These are phyloP conservation scores for Danaus plexippus DNA, from an alignment of 1,140 invertebrate genomes.

Conservation along the genomic window DNA sequence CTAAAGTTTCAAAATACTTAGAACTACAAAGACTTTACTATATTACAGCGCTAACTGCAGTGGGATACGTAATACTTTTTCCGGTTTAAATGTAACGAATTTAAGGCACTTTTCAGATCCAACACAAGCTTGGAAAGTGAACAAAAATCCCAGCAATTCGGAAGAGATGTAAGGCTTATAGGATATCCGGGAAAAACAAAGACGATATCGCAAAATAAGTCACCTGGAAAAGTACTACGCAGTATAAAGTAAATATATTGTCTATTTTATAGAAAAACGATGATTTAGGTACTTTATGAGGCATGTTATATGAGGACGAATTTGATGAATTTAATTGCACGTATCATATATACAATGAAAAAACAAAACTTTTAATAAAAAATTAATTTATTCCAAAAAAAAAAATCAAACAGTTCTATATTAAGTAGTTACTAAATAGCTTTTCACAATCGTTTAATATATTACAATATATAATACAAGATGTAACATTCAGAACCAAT, in stretches of 20 bases:
- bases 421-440: conserved; percentile 39
- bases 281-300: too few relatives aligned
- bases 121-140: conserved; percentile 32
- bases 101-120: background rate
- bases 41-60: too few relatives aligned
- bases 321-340: too few relatives aligned
- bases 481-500: conserved; percentile 38
- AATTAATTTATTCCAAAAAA: conserved; percentile 52
- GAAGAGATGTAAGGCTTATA: conserved; percentile 26
- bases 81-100: too few relatives aligned
- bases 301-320: too few relatives aligned
- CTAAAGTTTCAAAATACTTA: too few relatives aligned
- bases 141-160: conserved; percentile 33
- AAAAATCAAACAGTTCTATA: conserved; percentile 53
- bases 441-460: conserved; percentile 36
- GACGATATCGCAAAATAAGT: conserved; percentile 31
- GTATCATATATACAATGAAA: background rate
- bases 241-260: conserved; percentile 1
- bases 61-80: too few relatives aligned
- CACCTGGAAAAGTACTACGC: conserved; percentile 22
- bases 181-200: conserved; percentile 27
- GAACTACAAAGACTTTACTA: too few relatives aligned
- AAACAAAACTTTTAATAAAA: conserved; percentile 31
- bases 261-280: too few relatives aligned
- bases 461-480: conserved; percentile 43